Percentiles rank a stretch among this genome's conserved stretches.
phyloP scores from a whole-genome alignment of 1,140 invertebrate genomes.

The Latrodectus geometricus region DNA sequence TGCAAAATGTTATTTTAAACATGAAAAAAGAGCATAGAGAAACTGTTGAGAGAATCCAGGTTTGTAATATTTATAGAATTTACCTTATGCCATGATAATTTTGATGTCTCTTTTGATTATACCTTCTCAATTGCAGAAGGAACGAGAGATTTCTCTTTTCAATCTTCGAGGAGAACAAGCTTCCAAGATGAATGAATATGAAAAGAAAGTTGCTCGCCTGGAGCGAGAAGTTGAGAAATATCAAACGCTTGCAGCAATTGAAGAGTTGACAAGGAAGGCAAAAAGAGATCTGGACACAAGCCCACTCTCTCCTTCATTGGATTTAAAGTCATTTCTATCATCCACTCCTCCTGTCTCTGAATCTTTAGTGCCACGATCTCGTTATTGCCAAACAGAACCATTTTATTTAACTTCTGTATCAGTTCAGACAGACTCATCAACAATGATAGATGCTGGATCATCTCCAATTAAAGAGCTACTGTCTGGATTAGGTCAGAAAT shows the following conservation, averaged over 20 bases:
- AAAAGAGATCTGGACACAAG: constrained; percentile 58
- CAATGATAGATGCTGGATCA: constrained; percentile 14
- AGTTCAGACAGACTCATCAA: constrained; percentile 20
- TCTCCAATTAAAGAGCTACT: constrained; percentile 57
- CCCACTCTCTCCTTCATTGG: constrained; percentile 38
- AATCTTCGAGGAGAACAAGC: constrained; percentile 69
- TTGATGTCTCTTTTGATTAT: neutral
- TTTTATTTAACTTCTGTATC: constrained; percentile 20
- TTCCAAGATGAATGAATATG: constrained; percentile 68
- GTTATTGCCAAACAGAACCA: constrained; percentile 44
- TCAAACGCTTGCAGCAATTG: constrained; percentile 69
- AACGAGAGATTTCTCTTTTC: constrained; percentile 54
- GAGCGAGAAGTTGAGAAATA: constrained; percentile 69
- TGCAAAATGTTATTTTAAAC: constrained; percentile 69
- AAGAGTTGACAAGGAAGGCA: constrained; percentile 59
- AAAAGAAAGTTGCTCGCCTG: constrained; percentile 68
- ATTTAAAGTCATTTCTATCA: constrained; percentile 43
- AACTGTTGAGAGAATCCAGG: constrained; percentile 66
- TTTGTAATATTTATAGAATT: constrained; percentile 8
- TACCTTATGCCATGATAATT: neutral
- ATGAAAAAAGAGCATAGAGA: constrained; percentile 69
- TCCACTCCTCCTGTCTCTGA: constrained; percentile 22
- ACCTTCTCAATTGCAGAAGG: constrained; percentile 45
- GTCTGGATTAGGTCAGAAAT: constrained; percentile 32
- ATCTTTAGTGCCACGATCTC: constrained; percentile 29